Conservation (phyloP, 2,113 vertebrate genomes). For the Psephotus haematonotus region DNA sequence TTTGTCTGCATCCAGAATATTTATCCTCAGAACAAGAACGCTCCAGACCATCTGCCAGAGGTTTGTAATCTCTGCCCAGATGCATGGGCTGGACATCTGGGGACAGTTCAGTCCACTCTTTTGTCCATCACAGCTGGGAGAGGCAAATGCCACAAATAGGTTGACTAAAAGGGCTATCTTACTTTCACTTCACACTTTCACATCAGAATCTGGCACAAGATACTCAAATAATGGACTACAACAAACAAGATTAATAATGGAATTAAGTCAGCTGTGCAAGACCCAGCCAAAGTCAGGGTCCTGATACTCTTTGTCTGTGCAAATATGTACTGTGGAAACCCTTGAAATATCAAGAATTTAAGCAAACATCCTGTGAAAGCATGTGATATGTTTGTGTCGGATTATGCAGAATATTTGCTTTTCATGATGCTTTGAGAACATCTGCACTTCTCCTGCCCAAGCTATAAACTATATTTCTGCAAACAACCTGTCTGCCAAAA, state of each 20-base stretch:
- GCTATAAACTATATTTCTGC: background rate
- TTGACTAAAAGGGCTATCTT: background rate
- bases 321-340: background rate
- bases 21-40: background rate
- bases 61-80: background rate
- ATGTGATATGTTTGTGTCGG: background rate
- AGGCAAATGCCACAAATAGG: background rate
- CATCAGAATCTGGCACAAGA: background rate
- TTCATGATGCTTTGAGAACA: background rate
- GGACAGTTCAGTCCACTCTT: background rate
- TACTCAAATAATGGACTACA: background rate
- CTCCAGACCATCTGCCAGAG: background rate
- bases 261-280: background rate
- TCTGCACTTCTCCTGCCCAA: background rate
- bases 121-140: background rate
- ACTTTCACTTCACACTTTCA: background rate
- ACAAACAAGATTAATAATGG: background rate
- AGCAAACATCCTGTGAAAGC: background rate
- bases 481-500: background rate
- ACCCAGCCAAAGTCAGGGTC: background rate
- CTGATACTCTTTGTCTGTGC: background rate
- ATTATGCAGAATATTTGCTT: constrained; percentile 6
- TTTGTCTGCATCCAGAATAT: background rate
- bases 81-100: background rate
- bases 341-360: constrained; percentile 23